phyloP scores from a whole-genome alignment of 2,797 vertebrate genomes.

The Ambastaia sidthimunki region DNA sequence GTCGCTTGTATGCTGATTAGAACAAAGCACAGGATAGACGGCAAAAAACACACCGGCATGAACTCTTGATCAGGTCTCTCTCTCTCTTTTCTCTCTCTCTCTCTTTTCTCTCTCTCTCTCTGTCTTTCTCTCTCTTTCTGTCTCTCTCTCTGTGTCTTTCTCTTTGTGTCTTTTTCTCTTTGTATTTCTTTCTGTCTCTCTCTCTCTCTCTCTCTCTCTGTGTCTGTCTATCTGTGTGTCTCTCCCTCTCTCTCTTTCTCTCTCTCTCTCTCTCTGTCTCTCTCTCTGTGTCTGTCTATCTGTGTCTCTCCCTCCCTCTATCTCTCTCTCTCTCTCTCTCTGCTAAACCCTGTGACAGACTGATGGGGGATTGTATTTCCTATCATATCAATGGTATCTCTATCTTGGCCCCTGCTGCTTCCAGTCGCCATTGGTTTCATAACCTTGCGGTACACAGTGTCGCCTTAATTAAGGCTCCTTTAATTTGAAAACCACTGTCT shows the following conservation, averaged over 20 bases:
- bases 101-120: conserved; percentile 41
- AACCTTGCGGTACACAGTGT: conserved; percentile 66
- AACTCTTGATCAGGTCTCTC: conserved; percentile 64
- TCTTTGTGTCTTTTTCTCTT: conserved; percentile 35
- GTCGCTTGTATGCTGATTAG: conserved; percentile 73
- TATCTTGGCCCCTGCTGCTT: conserved; percentile 62
- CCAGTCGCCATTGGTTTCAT: conserved; percentile 63
- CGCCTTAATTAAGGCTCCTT: conserved; percentile 52
- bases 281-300: conserved; percentile 33
- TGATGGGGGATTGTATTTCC: conserved; percentile 81
- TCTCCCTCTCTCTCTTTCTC: conserved; percentile 31
- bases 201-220: conserved; percentile 53
- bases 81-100: conserved; percentile 54
- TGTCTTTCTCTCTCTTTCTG: conserved; percentile 49
- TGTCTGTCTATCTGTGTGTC: conserved; percentile 16
- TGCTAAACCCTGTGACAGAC: conserved; percentile 68
- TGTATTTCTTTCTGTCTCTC: conserved; percentile 39
- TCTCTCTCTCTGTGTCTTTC: conserved; percentile 49
- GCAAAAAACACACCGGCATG: conserved; percentile 65
- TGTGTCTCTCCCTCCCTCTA: conserved; percentile 39
- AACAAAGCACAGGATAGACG: conserved; percentile 61
- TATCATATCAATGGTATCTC: conserved; percentile 77
- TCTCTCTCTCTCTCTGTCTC: conserved; percentile 55
- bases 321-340: conserved; percentile 34
- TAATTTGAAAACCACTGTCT: conserved; percentile 1